Evolutionary conservation across 2,113 vertebrate species (phyloP), one percentile per base, ranked within the genome.

Genomic region (Apeltes quadracus): DNA sequence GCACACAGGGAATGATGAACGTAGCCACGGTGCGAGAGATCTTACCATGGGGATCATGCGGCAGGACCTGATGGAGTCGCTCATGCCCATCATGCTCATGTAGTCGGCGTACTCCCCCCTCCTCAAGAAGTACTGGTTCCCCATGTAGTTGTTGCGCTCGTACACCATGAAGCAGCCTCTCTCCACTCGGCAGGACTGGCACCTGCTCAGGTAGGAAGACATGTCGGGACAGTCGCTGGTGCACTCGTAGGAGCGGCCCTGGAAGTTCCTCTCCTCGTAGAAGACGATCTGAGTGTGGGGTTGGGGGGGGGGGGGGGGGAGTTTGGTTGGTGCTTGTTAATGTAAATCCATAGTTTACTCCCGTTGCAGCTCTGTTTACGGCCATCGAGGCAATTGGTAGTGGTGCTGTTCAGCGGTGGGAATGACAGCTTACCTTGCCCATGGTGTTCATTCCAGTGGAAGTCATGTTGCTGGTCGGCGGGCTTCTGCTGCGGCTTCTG

Each of bases 211-310:
- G 72, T 91, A 89, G 76, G 88, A 66, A 62, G 88, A 74, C 85
- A 94, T 84, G 78, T 93, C 90, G 7, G 90, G 53, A 76, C 89
- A 90, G 84, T 94, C 93, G 44, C 85, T 89, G 75, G 75, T 87
- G 84, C 90, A 92, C 83, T 93, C 93, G 57, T 92, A 93, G 71
- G 87, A 89, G 14, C 90, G 91, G 4, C 93, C 91, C 85, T 90
- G 86, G 87, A 93, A 92, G 89, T 93, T 93, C 81, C 83, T 92
- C 2, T 93, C 92, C 89, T 94, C 91, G 74, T 88, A 93, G 86
- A 93, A 93, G 72, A 75, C 62, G 63, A 92, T 90, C 92, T 91
- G 67, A 44, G n/a, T n/a, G n/a, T n/a, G n/a, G n/a, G n/a, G n/a
- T n/a, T n/a, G 29, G 4, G 56, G 7, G 25, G 18, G 20, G 20